Percentiles rank a stretch among this genome's conserved stretches.
Conservation (phyloP, 2,113 vertebrate genomes). For the Pomatorhinus ruficollis region DNA sequence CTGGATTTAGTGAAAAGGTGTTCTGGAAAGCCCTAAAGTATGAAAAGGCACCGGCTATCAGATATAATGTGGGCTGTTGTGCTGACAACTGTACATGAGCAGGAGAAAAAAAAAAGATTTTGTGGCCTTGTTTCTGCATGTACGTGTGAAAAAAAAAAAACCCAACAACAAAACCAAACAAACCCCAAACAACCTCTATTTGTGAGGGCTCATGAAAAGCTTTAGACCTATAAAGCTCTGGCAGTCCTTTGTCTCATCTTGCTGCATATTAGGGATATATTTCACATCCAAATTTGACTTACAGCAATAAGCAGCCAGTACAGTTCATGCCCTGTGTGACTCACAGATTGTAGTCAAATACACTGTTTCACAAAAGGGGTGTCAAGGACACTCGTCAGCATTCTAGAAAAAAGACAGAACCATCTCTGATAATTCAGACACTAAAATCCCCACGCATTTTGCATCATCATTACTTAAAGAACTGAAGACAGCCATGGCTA, state of each 20-base stretch:
- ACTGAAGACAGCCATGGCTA: neutral
- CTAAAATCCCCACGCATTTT: neutral
- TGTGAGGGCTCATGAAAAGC: neutral
- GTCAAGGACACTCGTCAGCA: neutral
- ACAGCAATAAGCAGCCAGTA: neutral
- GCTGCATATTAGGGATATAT: neutral
- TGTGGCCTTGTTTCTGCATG: neutral
- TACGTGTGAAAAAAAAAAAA: neutral
- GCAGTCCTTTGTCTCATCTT: neutral
- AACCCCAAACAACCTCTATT: neutral
- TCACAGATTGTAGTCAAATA: neutral
- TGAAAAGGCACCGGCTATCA: neutral
- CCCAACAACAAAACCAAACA: neutral
- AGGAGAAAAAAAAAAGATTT: neutral
- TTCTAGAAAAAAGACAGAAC: neutral
- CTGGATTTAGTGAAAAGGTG: neutral
- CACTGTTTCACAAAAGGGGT: neutral
- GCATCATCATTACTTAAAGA: neutral
- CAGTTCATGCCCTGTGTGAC: neutral
- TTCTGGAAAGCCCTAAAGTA: neutral
- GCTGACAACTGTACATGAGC: neutral
- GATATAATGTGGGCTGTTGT: neutral
- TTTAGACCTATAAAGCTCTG: neutral
- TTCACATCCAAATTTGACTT: neutral
- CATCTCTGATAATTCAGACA: neutral